Base-by-base conservation (phyloP, 2,113 vertebrate species). In the Ophiodon elongatus region DNA sequence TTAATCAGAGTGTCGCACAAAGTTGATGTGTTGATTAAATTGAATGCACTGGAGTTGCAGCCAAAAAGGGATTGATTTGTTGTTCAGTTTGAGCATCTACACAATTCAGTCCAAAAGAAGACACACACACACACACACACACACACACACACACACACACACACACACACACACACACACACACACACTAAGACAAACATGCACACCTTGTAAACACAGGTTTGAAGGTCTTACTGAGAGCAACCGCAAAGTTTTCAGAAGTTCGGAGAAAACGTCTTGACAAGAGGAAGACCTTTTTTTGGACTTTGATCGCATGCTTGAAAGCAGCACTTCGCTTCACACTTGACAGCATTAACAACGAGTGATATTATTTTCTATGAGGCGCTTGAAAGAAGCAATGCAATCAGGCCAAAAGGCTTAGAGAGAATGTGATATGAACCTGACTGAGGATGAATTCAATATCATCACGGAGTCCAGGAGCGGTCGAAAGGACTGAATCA, bases 1-100 rank as follows among this genome's bases (percentile, higher is more conserved):
- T 76, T 83, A 78, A 87, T 91, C 72, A 76, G 39, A 54, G 50
- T 25, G 35, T 29, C n/a, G n/a, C 43, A 63, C 56, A 54, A 57
- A 56, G 1, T 23, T 65, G 69, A 71, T 68, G 27, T 17, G 2
- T 35, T 89, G 76, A 87, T 84, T 85, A 76, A 79, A 85, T 82
- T 81, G 54, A 85, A 76, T 6, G 70, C 0, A 8, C 13, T n/a
- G 35, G 6, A 74, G 47, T 69, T 85, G 57, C 14, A 77, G 45
- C 62, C n/a, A 47, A 19, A 52, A 27, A 33, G 19, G 21, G 79
- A 45, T 25, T 43, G 77, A 85, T 87, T 87, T 80, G 63, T 35
- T 56, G 47, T 60, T 65, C 15, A 31, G 13, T 85, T 77, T 37
- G 9, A 66, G 41, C 35, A 10, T 71, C 68, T 57, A 29, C 23